A percentile compares a stretch with the other conserved stretches of the same genome.
Conservation (phyloP, 2,797 vertebrate species). For the Danio tinwini region DNA sequence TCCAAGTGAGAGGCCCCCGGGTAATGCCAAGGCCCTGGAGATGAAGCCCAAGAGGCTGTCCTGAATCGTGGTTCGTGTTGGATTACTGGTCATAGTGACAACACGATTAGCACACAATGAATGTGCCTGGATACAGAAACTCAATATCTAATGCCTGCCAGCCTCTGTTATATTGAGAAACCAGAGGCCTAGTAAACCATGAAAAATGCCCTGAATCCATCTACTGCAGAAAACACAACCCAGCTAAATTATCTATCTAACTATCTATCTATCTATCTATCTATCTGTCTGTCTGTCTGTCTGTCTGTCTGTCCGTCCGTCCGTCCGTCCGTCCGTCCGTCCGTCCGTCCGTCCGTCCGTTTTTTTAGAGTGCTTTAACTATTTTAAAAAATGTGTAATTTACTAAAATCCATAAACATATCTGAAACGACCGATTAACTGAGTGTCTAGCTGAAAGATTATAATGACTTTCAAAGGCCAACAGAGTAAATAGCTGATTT, state of each 20-base stretch:
- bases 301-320: too few relatives aligned
- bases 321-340: too few relatives aligned
- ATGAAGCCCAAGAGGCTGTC: conserved; percentile 41
- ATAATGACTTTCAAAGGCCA: conserved; percentile 18
- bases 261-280: too few relatives aligned
- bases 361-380: neutral
- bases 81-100: conserved; percentile 53
- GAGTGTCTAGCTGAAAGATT: neutral
- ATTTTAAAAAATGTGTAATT: neutral
- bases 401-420: neutral
- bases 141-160: conserved; percentile 37
- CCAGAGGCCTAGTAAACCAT: conserved; percentile 1
- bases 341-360: too few relatives aligned
- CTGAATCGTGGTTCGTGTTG: conserved; percentile 50
- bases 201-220: neutral
- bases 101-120: conserved; percentile 53
- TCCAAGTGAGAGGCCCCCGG: conserved; percentile 44
- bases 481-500: neutral
- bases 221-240: neutral
- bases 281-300: too few relatives aligned
- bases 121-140: conserved; percentile 43
- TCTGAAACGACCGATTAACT: neutral
- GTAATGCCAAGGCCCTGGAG: conserved; percentile 48
- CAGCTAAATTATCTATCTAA: neutral
- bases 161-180: conserved; percentile 22